Percentiles rank a stretch among this genome's conserved stretches.
These are phyloP conservation scores for Chesias legatella DNA, from an alignment of 2,888 invertebrate genomes.

Conservation along the genomic window DNA sequence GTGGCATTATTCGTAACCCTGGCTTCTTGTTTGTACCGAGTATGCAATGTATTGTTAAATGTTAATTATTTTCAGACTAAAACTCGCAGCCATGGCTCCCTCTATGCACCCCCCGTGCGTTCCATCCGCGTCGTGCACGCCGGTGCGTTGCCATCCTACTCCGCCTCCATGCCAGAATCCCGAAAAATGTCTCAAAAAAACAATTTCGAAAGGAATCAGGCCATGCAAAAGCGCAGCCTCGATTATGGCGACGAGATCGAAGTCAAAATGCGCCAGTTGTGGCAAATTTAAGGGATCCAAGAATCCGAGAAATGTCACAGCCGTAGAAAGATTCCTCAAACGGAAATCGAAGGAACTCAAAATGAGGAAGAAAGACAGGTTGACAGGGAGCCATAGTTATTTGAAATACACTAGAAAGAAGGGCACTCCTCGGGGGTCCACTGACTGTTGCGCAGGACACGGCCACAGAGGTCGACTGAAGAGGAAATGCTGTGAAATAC, in stretches of 20 bases:
- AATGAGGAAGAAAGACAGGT: conserved; percentile 49
- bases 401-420: conserved; percentile 42
- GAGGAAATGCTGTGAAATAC: conserved; percentile 35
- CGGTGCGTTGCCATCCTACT: conserved; percentile 61
- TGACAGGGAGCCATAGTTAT: conserved; percentile 47
- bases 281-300: conserved; percentile 39
- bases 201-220: conserved; percentile 47
- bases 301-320: conserved; percentile 36
- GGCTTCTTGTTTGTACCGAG: conserved; percentile 40
- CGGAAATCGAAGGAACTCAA: conserved; percentile 51
- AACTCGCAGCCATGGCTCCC: conserved; percentile 52
- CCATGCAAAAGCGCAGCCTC: conserved; percentile 66
- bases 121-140: conserved; percentile 59
- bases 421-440: conserved; percentile 34
- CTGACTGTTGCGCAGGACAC: conserved; percentile 56
- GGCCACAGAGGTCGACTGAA: conserved; percentile 61
- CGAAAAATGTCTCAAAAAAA: conserved; percentile 55
- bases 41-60: neutral
- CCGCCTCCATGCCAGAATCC: conserved; percentile 61
- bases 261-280: conserved; percentile 48
- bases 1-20: conserved; percentile 48
- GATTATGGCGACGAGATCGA: conserved; percentile 57
- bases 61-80: conserved; percentile 35
- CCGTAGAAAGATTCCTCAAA: conserved; percentile 50
- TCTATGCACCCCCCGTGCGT: conserved; percentile 64